Base-by-base conservation (phyloP, 2,888 invertebrate species). In the Fabriciana adippe region DNA sequence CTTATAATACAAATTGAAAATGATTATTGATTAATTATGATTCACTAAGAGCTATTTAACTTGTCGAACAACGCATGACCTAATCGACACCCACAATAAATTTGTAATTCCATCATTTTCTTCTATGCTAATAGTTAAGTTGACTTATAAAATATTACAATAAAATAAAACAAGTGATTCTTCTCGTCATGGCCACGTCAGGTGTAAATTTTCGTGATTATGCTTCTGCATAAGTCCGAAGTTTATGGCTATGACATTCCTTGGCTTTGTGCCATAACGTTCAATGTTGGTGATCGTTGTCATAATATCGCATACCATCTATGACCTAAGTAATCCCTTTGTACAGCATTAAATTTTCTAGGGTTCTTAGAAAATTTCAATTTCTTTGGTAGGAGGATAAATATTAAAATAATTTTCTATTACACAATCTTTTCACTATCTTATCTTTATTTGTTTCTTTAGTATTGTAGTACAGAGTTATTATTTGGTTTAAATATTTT, bases 31-130 rank as follows among this genome's bases (percentile, higher is more conserved):
- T 59, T 60, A 35, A 62, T 60, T 64, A 61, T 72, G 69, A 72
- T 65, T 72, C 70, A 70, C 55, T 48, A 62, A 67, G 63, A 56
- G 53, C 60, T 71, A 61, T 63, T 68, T 66, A 66, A 69, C 64
- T 72, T 68, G 68, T 71, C 66, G 51, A 73, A 73, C 67, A 70
- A 71, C 66, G 63, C 70, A 83, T 90, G 90, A 90, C 79, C 86
- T 88, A 89, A 90, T 84, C 85, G 74, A 79, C 85, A 76, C 88
- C 88, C 81, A 89, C 89, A 74, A 68, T 31, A 69, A 62, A 41
- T 68, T 74, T 69, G 69, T 72, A 71, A 72, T 50, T 71, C 72
- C 66, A 64, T 61, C 66, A 55, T 69, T 69, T 69, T 64, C 55
- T 60, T 35, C 35, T 41, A 41, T 41, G 35, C 2, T 41, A 41